Base-by-base conservation (phyloP, 2,113 vertebrate species). In the Laticauda laticaudata region DNA sequence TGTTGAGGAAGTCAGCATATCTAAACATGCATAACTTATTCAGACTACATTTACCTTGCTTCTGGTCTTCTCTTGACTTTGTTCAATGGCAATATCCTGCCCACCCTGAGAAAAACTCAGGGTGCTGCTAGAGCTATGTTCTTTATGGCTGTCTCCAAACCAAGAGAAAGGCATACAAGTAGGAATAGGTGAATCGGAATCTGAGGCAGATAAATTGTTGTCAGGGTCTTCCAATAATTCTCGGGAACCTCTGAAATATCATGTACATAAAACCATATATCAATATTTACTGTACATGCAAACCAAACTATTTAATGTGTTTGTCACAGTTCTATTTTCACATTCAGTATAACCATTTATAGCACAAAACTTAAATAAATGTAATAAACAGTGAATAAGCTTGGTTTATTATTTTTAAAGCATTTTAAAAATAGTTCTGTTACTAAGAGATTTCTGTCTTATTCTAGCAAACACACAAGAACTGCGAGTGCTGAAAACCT, bases 141-240 rank as follows among this genome's bases (percentile, higher is more conserved):
- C 98, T 94, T 97, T 98, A 88, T 98, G 98, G 96, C 98, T 98
- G 96, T 99, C 98, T 93, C 98, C 98, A 95, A 99, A 99, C 98
- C 98, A 99, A 95, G 98, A 98, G 96, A 99, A 99, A 90, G 99
- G 98, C 98, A 99, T 99, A 90, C 99, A 99, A 85, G 98, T 99
- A 18, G 98, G 99, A 95, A 98, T 98, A 92, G 99, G 98, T 3
- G 98, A 98, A 97, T 99, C 97, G 0, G 99, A 99, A 88, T 98
- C 99, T 7, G 99, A 98, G 14, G 98, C 98, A 59, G 98, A 98
- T 0, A 98, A 90, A 93, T 98, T 98, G 92, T 98, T 98, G 92
- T 98, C 98, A 75, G 98, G 98, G 87, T 98, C 98, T 56, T 98
- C 98, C 94, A 99, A 96, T 93, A 99, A 95, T 93, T 99, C 99